phyloP scores from a whole-genome alignment of 2,888 invertebrate species.

The Eustalomyia histrio region DNA sequence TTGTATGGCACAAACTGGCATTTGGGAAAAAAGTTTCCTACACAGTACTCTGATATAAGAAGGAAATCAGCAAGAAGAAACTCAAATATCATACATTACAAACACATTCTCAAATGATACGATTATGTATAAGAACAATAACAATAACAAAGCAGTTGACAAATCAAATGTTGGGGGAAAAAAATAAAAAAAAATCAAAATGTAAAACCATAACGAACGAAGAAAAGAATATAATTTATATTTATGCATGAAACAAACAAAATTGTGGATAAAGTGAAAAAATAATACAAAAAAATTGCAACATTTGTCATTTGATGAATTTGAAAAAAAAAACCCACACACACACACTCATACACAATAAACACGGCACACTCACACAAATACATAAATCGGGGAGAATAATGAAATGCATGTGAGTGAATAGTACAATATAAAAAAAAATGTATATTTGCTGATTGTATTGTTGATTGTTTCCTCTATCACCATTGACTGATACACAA shows the following conservation, averaged over 20 bases:
- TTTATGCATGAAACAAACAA: conserved; percentile 28
- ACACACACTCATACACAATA: neutral
- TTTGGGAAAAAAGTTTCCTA: conserved; percentile 34
- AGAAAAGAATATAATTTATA: conserved; percentile 39
- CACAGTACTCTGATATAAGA: no score
- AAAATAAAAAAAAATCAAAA: conserved; percentile 44
- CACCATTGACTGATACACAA: neutral
- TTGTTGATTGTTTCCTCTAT: conserved; percentile 37
- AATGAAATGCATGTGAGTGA: conserved; percentile 9
- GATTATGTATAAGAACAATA: conserved; percentile 52
- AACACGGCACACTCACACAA: neutral
- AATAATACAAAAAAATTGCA: conserved; percentile 10
- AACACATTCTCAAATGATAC: conserved; percentile 39
- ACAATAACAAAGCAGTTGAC: conserved; percentile 64
- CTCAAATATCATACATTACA: conserved; percentile 21
- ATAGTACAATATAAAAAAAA: neutral
- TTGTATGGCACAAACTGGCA: conserved; percentile 60
- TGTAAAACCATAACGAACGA: conserved; percentile 31
- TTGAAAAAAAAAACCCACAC: conserved; percentile 9
- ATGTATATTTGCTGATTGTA: conserved; percentile 45
- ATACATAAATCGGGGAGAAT: neutral
- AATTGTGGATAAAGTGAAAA: conserved; percentile 5
- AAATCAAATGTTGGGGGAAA: conserved; percentile 73
- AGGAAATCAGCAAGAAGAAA: conserved; percentile 47
- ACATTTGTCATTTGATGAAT: conserved; percentile 51